Conservation (phyloP, 2,888 invertebrate species). For the Halictus quadricinctus region DNA sequence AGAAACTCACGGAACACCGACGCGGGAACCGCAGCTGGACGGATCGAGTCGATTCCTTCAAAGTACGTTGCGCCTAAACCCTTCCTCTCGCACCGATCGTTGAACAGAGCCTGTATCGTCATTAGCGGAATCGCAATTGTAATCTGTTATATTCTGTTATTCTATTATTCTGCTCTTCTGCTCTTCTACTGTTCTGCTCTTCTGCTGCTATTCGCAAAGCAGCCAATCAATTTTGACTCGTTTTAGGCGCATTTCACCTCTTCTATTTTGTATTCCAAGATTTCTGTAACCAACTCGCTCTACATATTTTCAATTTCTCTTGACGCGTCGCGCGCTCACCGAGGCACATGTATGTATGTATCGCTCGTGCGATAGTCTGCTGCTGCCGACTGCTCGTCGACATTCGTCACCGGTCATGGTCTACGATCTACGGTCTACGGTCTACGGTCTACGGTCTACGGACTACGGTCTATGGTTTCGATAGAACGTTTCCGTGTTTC, state of each 20-base stretch:
- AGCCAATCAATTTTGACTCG: background rate
- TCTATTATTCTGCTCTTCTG: background rate
- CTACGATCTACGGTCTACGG: background rate
- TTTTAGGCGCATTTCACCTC: background rate
- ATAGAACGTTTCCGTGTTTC: background rate
- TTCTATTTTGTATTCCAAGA: background rate
- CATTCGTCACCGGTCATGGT: too few species aligned
- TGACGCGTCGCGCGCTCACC: too few species aligned
- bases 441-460: too few species aligned
- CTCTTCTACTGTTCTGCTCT: background rate
- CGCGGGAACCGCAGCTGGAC: conserved; percentile 33
- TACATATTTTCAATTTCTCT: background rate
- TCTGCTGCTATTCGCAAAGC: background rate
- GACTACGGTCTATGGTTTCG: background rate
- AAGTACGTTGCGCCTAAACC: conserved; percentile 10
- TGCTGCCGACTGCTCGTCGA: background rate
- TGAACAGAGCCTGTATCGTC: background rate
- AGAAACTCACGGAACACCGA: conserved; percentile 32
- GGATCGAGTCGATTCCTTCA: conserved; percentile 28
- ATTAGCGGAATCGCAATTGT: background rate
- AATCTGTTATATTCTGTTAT: background rate
- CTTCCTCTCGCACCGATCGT: conserved; percentile 3
- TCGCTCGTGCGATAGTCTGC: background rate
- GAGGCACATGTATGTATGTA: too few species aligned
- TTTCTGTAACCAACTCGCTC: background rate